Conservation (phyloP, 2,797 vertebrate species). For the Taenioides sp. region DNA sequence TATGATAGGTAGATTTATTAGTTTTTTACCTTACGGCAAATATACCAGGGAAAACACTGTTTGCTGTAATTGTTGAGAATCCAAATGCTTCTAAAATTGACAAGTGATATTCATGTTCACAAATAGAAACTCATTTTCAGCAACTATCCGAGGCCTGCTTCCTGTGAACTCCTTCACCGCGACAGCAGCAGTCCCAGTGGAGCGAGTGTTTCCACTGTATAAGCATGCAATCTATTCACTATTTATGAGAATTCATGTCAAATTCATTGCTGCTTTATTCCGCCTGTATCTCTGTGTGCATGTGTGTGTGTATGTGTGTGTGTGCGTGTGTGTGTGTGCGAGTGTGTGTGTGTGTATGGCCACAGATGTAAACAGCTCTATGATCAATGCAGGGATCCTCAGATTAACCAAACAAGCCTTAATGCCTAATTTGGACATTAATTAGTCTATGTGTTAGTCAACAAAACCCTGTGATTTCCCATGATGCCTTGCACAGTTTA, state of each 20-base stretch:
- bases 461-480: conserved; percentile 68
- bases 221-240: conserved; percentile 40
- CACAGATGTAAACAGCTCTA: conserved; percentile 54
- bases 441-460: conserved; percentile 64
- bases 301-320: conserved; percentile 15
- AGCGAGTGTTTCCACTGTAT: conserved; percentile 30
- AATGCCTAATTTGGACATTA: conserved; percentile 74
- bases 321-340: background rate
- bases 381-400: conserved; percentile 42
- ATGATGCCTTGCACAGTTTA: conserved; percentile 47
- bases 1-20: too few species aligned
- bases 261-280: conserved; percentile 51
- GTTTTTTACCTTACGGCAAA: too few species aligned
- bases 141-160: conserved; percentile 14
- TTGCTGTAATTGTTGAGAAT: background rate
- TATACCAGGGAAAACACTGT: background rate
- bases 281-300: background rate
- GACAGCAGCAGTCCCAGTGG: conserved; percentile 22
- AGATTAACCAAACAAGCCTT: conserved; percentile 63
- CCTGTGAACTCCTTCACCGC: conserved; percentile 12
- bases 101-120: background rate
- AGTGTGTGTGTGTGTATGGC: conserved; percentile 10
- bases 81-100: background rate
- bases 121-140: conserved; percentile 13
- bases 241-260: conserved; percentile 58